Evolutionary conservation across 2,113 vertebrate species (phyloP).

Genomic region (Myxocyprinus asiaticus): DNA sequence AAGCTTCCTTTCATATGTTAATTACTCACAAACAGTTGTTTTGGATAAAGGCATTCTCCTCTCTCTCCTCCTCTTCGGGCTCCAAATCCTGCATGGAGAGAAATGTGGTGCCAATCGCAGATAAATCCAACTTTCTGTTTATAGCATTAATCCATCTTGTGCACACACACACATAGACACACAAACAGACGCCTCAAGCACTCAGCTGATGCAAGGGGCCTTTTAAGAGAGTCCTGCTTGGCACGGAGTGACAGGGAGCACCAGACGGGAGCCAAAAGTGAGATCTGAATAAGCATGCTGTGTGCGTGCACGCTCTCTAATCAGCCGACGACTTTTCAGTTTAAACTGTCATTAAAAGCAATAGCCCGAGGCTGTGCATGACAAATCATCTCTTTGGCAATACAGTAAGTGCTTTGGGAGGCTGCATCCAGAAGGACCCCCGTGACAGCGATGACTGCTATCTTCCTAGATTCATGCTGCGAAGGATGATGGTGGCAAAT

Average conservation of each 20-base stretch:
- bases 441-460: constrained; percentile 11
- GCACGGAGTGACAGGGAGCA: constrained; percentile 28
- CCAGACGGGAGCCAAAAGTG: constrained; percentile 38
- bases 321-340: constrained; percentile 60
- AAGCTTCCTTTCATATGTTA: constrained; percentile 63
- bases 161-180: neutral
- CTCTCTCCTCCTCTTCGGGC: constrained; percentile 39
- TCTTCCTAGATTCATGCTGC: neutral
- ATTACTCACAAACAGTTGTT: constrained; percentile 63
- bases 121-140: constrained; percentile 48
- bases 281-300: constrained; percentile 47
- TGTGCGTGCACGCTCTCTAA: constrained; percentile 50
- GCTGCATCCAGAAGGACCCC: constrained; percentile 46
- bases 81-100: constrained; percentile 27
- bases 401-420: constrained; percentile 40
- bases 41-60: constrained; percentile 55
- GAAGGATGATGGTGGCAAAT: no score
- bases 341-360: constrained; percentile 59
- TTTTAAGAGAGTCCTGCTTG: constrained; percentile 46
- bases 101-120: constrained; percentile 47
- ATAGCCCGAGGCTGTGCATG: constrained; percentile 60
- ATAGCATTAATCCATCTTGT: constrained; percentile 51
- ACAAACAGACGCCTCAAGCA: constrained; percentile 25
- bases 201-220: constrained; percentile 43
- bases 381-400: constrained; percentile 67